phyloP scores from a whole-genome alignment of 2,113 vertebrate species.

The Corythornis cristatus region DNA sequence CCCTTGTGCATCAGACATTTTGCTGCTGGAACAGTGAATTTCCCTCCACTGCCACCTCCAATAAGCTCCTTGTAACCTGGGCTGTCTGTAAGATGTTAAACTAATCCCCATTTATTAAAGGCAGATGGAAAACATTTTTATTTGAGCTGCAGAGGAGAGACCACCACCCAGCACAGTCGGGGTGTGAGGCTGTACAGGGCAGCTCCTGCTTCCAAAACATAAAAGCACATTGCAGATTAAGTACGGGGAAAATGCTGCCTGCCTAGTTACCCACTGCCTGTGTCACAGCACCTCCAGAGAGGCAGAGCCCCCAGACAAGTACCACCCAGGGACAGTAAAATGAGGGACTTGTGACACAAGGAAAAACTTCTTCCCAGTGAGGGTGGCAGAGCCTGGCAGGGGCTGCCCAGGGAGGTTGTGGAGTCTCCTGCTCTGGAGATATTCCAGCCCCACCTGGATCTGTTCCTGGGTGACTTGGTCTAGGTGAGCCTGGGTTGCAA shows the following conservation, averaged over 20 bases:
- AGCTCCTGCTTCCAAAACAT: not conserved
- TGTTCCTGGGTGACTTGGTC: too few relatives aligned
- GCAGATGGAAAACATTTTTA: not conserved
- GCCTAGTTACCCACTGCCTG: not conserved
- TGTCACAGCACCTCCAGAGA: not conserved
- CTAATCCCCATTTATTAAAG: not conserved
- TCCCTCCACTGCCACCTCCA: not conserved
- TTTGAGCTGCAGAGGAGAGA: not conserved
- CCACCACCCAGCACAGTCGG: not conserved
- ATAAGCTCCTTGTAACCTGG: not conserved
- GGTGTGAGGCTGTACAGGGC: not conserved
- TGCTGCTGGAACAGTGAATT: not conserved
- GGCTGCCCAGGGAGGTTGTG: too few relatives aligned
- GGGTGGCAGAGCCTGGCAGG: too few relatives aligned
- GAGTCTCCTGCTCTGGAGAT: too few relatives aligned
- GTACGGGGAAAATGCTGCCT: not conserved
- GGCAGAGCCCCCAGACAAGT: not conserved
- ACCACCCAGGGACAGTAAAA: not conserved
- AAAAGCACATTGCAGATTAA: not conserved
- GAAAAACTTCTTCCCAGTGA: too few relatives aligned
- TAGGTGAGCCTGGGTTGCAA: too few relatives aligned
- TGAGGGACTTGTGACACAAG: not conserved
- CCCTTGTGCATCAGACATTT: not conserved
- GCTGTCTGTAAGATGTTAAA: not conserved
- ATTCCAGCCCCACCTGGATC: too few relatives aligned